Conservation (phyloP, 2,888 invertebrate species). For the Torymus auratus region DNA sequence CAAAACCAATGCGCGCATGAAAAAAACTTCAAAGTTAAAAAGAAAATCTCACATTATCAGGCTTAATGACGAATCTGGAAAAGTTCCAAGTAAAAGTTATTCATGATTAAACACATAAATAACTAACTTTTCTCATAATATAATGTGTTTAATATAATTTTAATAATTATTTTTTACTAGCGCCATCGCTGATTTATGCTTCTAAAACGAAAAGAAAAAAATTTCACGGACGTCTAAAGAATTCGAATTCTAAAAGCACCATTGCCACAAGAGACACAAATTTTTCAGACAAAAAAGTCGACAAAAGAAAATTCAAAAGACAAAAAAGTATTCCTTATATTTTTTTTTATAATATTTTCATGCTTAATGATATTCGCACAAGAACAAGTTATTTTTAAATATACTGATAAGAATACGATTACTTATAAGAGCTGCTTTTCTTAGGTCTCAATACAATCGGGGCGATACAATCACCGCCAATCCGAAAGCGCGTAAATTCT, state of each 20-base stretch:
- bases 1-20: constrained; percentile 28
- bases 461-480: neutral
- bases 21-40: constrained; percentile 5
- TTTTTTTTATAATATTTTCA: neutral
- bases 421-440: neutral
- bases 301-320: constrained; percentile 39
- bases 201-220: constrained; percentile 63
- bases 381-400: too few species aligned
- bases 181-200: neutral
- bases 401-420: too few species aligned
- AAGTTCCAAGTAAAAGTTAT: neutral
- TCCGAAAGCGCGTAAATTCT: constrained; percentile 18
- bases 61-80: neutral
- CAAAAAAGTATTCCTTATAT: constrained; percentile 47
- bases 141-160: too few species aligned
- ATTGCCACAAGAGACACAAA: constrained; percentile 64
- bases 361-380: too few species aligned
- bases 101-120: too few species aligned
- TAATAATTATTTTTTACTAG: too few species aligned
- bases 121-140: too few species aligned
- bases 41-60: constrained; percentile 15
- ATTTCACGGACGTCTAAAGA: constrained; percentile 65
- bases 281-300: constrained; percentile 43
- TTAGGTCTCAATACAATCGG: constrained; percentile 44
- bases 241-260: constrained; percentile 68